Evolutionary conservation across 2,888 invertebrate species (phyloP).

Genomic region (Drosophila mettleri): DNA sequence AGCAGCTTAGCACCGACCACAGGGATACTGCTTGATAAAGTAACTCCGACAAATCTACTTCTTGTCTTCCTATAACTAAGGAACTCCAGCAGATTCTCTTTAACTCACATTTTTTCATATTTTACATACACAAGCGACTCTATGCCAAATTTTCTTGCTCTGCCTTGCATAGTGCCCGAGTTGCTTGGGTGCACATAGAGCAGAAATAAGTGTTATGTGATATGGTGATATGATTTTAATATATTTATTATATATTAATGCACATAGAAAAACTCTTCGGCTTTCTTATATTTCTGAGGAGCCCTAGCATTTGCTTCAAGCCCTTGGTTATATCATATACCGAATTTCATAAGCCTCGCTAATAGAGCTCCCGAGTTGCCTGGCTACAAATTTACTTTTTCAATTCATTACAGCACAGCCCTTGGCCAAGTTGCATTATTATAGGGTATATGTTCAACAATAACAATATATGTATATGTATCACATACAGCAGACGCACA

Average conservation of each 20-base stretch:
- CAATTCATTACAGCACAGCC: no score
- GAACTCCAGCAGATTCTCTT: neutral
- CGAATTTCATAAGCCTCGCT: no score
- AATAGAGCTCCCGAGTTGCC: no score
- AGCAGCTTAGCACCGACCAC: neutral
- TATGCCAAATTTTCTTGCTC: neutral
- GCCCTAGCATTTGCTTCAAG: no score
- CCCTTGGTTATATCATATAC: no score
- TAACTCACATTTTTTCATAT: neutral
- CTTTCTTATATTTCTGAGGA: no score
- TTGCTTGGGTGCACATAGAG: neutral
- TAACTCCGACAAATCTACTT: neutral
- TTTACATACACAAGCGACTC: neutral
- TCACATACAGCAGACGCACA: neutral
- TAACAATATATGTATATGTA: constrained; percentile 2
- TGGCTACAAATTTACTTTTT: no score
- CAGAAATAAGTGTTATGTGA: no score
- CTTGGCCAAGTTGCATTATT: neutral
- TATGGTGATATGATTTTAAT: no score
- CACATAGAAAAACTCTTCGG: no score
- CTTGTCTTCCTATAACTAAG: neutral
- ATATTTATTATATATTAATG: no score
- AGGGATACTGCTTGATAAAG: neutral
- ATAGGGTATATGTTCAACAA: neutral
- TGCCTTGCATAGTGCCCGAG: neutral